Base-by-base conservation (phyloP, 2,797 vertebrate species). In the Pteronotus mesoamericanus region DNA sequence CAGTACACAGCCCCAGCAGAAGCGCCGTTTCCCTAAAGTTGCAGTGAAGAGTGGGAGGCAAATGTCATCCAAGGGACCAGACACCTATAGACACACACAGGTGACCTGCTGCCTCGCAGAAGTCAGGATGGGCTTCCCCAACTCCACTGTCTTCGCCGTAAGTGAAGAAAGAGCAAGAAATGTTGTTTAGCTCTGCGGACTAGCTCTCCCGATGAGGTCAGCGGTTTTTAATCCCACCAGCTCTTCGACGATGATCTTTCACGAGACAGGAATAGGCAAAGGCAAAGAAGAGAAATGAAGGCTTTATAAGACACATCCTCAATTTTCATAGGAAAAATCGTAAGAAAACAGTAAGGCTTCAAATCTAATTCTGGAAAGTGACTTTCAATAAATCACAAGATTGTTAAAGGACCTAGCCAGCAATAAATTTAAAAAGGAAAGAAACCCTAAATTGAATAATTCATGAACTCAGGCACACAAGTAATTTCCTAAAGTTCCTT, bases 341-440 rank as follows among this genome's bases (percentile, higher is more conserved):
- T 34, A 48, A 61, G 79, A 95, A 91, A 94, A 93, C 86, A 96
- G 61, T 55, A 48, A 71, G 69, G n/a, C 42, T 94, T 90, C 89
- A 84, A 83, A 89, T 86, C 64, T 92, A 64, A 79, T 92, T 87
- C 94, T 74, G 29, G 37, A 86, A 90, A 96, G 53, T 57, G 82
- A 91, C 46, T 96, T 82, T 95, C 92, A 59, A 88, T 96, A 95
- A 97, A 96, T 96, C 85, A 95, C 82, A 77, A 77, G 80, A 74
- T 85, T 92, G 68, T 88, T 92, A 85, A 88, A 88, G 51, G n/a
- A 42, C 53, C 69, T 48, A 44, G 14, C 66, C 16, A 9, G 87
- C 71, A 66, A 95, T 93, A 95, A 92, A 91, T 94, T 22, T 71
- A 39, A 94, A 75, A 84, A 95, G 51, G 24, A 91, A 86, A 79